These are phyloP conservation scores for Tetragnatha montana DNA, from an alignment of 2,888 invertebrate genomes.

Conservation along the genomic window DNA sequence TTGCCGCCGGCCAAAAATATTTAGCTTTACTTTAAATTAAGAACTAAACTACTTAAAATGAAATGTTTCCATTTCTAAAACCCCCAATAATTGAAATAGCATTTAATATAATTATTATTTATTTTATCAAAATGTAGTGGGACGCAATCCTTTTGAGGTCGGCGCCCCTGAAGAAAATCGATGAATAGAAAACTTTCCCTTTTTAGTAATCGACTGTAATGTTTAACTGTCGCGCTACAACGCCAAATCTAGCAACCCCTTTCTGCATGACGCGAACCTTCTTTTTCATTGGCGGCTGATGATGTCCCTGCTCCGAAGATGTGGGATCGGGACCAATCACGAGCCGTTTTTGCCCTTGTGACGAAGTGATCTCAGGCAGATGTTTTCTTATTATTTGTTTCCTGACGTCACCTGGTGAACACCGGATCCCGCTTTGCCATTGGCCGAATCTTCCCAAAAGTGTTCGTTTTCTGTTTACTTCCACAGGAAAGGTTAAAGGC, in stretches of 20 bases:
- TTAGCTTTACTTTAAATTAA: too few species aligned
- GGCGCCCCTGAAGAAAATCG: background rate
- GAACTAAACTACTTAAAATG: too few species aligned
- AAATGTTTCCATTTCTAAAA: too few species aligned
- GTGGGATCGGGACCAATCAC: constrained; percentile 26
- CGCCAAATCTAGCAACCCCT: constrained; percentile 20
- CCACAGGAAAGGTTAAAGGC: constrained; percentile 44
- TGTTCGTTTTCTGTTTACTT: constrained; percentile 18
- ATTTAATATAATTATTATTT: too few species aligned
- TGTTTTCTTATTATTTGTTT: constrained; percentile 54
- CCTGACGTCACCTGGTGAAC: constrained; percentile 36
- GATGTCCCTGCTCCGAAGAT: background rate
- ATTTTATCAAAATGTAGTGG: too few species aligned
- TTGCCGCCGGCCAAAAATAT: too few species aligned
- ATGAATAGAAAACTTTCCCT: background rate
- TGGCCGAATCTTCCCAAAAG: constrained; percentile 36
- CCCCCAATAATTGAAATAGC: too few species aligned
- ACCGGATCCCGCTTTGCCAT: constrained; percentile 1
- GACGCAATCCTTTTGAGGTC: too few species aligned
- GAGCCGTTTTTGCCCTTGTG: constrained; percentile 7
- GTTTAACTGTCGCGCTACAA: background rate
- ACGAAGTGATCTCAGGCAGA: constrained; percentile 45
- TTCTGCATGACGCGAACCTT: constrained; percentile 3
- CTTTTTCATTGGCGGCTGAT: constrained; percentile 17
- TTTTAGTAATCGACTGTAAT: background rate